A percentile compares a stretch with the other conserved stretches of the same genome.
Conservation (phyloP, 2,888 invertebrate species). For the Odontocerum albicorne region DNA sequence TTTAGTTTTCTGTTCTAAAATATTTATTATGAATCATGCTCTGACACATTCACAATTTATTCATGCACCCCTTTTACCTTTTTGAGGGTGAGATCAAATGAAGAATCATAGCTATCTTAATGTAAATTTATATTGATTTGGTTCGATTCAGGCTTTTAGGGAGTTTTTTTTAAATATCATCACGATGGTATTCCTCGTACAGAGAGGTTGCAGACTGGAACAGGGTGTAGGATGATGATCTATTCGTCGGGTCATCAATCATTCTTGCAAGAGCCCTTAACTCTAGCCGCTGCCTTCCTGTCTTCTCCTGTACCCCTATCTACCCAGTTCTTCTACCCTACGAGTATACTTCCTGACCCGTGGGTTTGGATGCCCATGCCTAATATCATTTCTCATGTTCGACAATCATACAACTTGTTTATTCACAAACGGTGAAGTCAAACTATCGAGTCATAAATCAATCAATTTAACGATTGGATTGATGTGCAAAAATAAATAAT, state of each 20-base stretch:
- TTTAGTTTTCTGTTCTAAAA: too few species aligned
- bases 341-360: neutral
- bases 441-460: too few species aligned
- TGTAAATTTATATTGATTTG: constrained; percentile 10
- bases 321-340: neutral
- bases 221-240: constrained; percentile 27
- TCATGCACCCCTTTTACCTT: too few species aligned
- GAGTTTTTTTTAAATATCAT: constrained; percentile 11
- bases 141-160: neutral
- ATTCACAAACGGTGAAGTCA: too few species aligned
- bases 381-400: constrained; percentile 3
- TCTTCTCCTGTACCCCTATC: constrained; percentile 4
- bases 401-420: constrained; percentile 22
- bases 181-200: constrained; percentile 17
- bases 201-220: constrained; percentile 19
- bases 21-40: too few species aligned
- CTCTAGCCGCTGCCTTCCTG: neutral
- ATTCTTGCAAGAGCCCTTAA: constrained; percentile 21
- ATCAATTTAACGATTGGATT: neutral
- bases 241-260: constrained; percentile 28
- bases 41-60: too few species aligned
- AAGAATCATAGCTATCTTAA: constrained; percentile 1
- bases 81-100: neutral
- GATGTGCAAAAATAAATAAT: constrained; percentile 1
- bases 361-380: neutral